phyloP scores from a whole-genome alignment of 92 coral and sea anemone species.

The Virgularia gustaviana region DNA sequence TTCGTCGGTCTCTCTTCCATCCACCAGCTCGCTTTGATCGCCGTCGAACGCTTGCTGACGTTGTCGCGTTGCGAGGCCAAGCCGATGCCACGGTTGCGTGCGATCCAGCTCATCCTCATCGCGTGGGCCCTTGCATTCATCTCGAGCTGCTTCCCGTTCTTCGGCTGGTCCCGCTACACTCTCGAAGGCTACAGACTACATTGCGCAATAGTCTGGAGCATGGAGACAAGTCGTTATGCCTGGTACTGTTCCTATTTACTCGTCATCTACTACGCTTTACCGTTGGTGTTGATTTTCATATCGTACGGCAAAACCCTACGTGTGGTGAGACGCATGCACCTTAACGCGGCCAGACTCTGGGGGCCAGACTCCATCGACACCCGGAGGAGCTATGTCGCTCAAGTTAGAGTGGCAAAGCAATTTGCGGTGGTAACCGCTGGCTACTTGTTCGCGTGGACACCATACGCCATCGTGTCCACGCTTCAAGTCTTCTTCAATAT shows the following conservation, averaged over 20 bases:
- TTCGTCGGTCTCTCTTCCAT: too few species aligned
- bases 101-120: too few species aligned
- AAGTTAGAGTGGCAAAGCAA: slow-evolving; percentile 47
- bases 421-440: slow-evolving; percentile 58
- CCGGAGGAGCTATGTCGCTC: slow-evolving; percentile 44
- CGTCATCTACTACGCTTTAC: slow-evolving; percentile 56
- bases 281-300: slow-evolving; percentile 36
- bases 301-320: slow-evolving; percentile 17
- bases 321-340: slow-evolving; percentile 17
- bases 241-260: slow-evolving; percentile 53
- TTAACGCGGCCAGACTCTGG: slow-evolving; percentile 52
- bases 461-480: slow-evolving; percentile 71
- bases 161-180: slow-evolving; percentile 73
- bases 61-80: too few species aligned
- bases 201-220: slow-evolving; percentile 66
- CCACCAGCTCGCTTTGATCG: too few species aligned
- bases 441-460: slow-evolving; percentile 79
- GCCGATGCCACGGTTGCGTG: too few species aligned
- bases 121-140: too few species aligned
- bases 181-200: slow-evolving; percentile 57
- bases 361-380: slow-evolving; percentile 51
- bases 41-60: too few species aligned
- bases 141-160: too few species aligned
- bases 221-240: background rate
- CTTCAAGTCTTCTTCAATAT: slow-evolving; percentile 48